Percentiles rank a stretch among this genome's conserved stretches.
phyloP scores from a whole-genome alignment of 2,888 invertebrate genomes.

The Nephrotoma flavescens region DNA sequence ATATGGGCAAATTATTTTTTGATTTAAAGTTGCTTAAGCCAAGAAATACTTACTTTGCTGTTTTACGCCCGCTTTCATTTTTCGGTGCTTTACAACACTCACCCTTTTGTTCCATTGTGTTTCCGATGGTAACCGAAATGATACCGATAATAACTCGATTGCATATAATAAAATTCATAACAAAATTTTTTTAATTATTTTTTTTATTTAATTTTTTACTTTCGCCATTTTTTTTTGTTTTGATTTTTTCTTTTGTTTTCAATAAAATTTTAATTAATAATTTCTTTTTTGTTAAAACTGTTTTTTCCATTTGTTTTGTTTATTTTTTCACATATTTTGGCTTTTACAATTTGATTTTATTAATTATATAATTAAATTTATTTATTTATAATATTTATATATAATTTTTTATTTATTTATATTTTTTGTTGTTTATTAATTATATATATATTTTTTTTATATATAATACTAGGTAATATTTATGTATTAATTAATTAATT shows the following conservation, averaged over 20 bases:
- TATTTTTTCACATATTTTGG: constrained; percentile 1
- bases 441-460: constrained; percentile 6
- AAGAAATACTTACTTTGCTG: no score
- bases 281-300: constrained; percentile 9
- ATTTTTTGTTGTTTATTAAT: constrained; percentile 4
- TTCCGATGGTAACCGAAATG: no score
- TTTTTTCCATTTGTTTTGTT: constrained; percentile 4
- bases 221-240: constrained; percentile 9
- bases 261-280: constrained; percentile 9
- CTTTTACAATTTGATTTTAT: constrained; percentile 10
- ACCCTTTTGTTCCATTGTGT: no score
- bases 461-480: not conserved
- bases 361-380: constrained; percentile 12
- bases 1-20: no score
- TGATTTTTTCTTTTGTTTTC: constrained; percentile 11
- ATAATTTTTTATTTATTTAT: constrained; percentile 6
- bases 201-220: not conserved
- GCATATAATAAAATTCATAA: no score
- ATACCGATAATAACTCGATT: no score
- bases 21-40: no score
- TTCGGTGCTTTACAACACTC: no score
- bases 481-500: not conserved
- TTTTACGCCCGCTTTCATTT: no score
- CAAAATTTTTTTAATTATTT: not conserved
- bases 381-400: not conserved